These are phyloP conservation scores for Cephus pygmeus DNA, from an alignment of 2,888 invertebrate genomes.

Conservation along the genomic window DNA sequence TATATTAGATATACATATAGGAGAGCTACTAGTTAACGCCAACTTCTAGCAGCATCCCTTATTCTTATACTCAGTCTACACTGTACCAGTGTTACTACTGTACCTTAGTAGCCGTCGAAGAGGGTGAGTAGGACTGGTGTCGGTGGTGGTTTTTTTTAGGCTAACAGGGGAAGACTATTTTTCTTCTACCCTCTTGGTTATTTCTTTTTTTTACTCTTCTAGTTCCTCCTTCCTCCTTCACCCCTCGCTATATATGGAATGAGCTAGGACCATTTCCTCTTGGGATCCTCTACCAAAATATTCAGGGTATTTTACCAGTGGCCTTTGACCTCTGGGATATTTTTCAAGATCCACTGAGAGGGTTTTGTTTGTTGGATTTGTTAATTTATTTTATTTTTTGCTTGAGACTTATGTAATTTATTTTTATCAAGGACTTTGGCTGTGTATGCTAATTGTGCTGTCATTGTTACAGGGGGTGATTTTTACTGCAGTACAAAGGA, in stretches of 20 bases:
- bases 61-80: not conserved
- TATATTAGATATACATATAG: conserved; percentile 4
- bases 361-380: not conserved
- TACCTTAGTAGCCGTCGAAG: not conserved
- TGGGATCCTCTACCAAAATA: not conserved
- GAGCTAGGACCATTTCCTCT: not conserved
- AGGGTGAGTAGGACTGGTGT: not conserved
- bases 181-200: not conserved
- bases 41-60: not conserved
- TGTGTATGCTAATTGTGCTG: not conserved
- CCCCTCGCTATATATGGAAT: not conserved
- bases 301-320: not conserved
- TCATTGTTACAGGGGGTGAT: not conserved
- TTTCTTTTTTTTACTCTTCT: not conserved
- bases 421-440: not conserved
- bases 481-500: not conserved
- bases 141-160: not conserved
- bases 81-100: not conserved
- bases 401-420: not conserved
- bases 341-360: not conserved
- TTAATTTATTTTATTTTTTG: not conserved
- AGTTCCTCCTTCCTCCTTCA: not conserved
- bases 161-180: not conserved
- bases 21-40: not conserved
- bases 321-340: not conserved